Percentiles rank a stretch among this genome's conserved stretches.
These are phyloP conservation scores for Callopanchax toddi DNA, from an alignment of 2,113 vertebrate species.

Conservation along the genomic window DNA sequence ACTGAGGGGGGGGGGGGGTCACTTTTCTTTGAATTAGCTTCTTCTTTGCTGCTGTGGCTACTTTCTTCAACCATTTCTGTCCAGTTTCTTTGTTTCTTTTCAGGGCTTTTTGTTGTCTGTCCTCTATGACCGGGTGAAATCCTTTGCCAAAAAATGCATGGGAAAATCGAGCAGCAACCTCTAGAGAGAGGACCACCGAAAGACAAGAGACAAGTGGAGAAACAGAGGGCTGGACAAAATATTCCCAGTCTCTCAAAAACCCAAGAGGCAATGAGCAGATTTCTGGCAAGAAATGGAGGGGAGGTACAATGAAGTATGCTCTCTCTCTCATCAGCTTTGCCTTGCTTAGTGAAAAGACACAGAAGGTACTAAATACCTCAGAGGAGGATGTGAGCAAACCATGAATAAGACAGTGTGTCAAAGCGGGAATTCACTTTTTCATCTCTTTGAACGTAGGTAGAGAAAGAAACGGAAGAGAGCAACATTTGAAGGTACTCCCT, in stretches of 20 bases:
- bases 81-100: slow-evolving; percentile 49
- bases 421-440: slow-evolving; percentile 25
- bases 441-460: background rate
- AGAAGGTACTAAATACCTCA: slow-evolving; percentile 23
- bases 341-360: slow-evolving; percentile 22
- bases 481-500: background rate
- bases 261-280: slow-evolving; percentile 24
- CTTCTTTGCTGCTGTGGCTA: slow-evolving; percentile 65
- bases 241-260: slow-evolving; percentile 23
- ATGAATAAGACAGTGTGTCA: slow-evolving; percentile 29
- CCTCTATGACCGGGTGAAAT: slow-evolving; percentile 20
- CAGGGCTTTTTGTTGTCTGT: slow-evolving; percentile 49
- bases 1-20: too few relatives aligned
- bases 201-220: slow-evolving; percentile 40
- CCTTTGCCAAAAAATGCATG: slow-evolving; percentile 73
- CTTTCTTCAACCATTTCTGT: slow-evolving; percentile 39
- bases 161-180: slow-evolving; percentile 65
- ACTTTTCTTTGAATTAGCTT: slow-evolving; percentile 12
- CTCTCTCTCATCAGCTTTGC: slow-evolving; percentile 13
- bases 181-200: slow-evolving; percentile 29
- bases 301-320: slow-evolving; percentile 13
- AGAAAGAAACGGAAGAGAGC: background rate
- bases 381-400: slow-evolving; percentile 60
- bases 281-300: slow-evolving; percentile 35
- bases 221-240: slow-evolving; percentile 40